These are phyloP conservation scores for Hydropsyche betteni DNA, from an alignment of 2,888 invertebrate species.

Conservation along the genomic window DNA sequence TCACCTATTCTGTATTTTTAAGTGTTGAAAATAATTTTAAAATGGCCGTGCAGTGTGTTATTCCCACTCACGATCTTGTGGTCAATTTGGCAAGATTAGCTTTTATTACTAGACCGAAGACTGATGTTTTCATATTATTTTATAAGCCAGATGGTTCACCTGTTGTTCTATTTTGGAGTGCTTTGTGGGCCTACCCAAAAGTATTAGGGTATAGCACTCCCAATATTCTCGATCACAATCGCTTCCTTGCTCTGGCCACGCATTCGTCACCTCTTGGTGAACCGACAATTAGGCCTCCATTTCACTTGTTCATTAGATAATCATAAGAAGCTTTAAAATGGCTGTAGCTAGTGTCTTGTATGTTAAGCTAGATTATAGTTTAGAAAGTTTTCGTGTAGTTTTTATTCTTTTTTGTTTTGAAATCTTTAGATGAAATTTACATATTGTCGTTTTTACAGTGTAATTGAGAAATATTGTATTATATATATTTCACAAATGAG, in stretches of 20 bases:
- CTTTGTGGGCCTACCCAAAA: constrained; percentile 7
- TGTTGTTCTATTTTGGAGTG: constrained; percentile 48
- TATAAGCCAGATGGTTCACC: constrained; percentile 45
- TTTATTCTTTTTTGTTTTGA: constrained; percentile 34
- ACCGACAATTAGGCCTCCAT: constrained; percentile 18
- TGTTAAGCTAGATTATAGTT: constrained; percentile 46
- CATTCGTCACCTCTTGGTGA: constrained; percentile 7
- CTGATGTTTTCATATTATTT: constrained; percentile 51
- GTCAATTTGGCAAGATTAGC: constrained; percentile 48
- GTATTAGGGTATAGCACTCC: neutral
- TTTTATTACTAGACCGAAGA: constrained; percentile 49
- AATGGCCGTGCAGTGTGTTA: constrained; percentile 29
- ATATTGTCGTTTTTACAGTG: constrained; percentile 36
- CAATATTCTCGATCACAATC: neutral
- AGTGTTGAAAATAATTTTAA: constrained; percentile 44
- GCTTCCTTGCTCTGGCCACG: constrained; percentile 29
- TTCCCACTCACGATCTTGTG: constrained; percentile 9
- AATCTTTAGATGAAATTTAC: constrained; percentile 48
- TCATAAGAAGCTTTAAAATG: constrained; percentile 52
- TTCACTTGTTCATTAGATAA: constrained; percentile 49
- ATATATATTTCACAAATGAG: neutral
- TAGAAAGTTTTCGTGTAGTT: constrained; percentile 45
- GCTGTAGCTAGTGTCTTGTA: constrained; percentile 52
- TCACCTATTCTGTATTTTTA: constrained; percentile 37
- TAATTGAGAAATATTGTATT: neutral